Percentiles rank a stretch among this genome's conserved stretches.
Conservation (phyloP, 2,888 invertebrate genomes). For the Pheosia gnoma region DNA sequence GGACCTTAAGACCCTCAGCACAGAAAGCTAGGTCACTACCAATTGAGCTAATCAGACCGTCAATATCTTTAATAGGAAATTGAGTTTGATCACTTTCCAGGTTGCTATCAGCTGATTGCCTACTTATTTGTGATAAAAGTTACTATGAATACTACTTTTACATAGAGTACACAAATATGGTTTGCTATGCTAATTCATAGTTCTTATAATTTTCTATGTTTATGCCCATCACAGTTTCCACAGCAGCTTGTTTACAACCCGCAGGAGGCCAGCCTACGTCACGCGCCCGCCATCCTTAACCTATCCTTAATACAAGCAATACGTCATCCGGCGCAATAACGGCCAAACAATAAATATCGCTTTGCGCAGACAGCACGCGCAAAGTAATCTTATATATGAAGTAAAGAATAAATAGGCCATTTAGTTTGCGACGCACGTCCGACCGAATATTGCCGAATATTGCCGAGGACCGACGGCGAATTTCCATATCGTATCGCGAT, state of each 20-base stretch:
- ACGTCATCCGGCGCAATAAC: constrained; percentile 83
- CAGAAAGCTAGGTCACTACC: too few relatives aligned
- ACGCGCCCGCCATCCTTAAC: constrained; percentile 66
- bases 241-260: constrained; percentile 16
- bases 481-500: constrained; percentile 82
- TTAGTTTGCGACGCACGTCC: constrained; percentile 81
- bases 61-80: too few relatives aligned
- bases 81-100: too few relatives aligned
- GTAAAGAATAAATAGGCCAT: constrained; percentile 85
- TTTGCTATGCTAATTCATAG: too few relatives aligned
- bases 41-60: too few relatives aligned
- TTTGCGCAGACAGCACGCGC: constrained; percentile 84
- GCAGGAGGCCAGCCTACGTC: constrained; percentile 41
- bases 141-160: too few relatives aligned
- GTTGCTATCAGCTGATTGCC: too few relatives aligned
- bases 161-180: too few relatives aligned
- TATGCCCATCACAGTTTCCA: not conserved
- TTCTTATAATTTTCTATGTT: not conserved
- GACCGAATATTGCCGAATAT: constrained; percentile 82
- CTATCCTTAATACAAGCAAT: constrained; percentile 73
- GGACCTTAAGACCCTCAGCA: too few relatives aligned
- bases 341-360: constrained; percentile 83
- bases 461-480: constrained; percentile 74
- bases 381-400: constrained; percentile 82
- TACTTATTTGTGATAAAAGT: too few relatives aligned